These are phyloP conservation scores for Poecilia wingei DNA, from an alignment of 2,797 vertebrate genomes.

Conservation along the genomic window DNA sequence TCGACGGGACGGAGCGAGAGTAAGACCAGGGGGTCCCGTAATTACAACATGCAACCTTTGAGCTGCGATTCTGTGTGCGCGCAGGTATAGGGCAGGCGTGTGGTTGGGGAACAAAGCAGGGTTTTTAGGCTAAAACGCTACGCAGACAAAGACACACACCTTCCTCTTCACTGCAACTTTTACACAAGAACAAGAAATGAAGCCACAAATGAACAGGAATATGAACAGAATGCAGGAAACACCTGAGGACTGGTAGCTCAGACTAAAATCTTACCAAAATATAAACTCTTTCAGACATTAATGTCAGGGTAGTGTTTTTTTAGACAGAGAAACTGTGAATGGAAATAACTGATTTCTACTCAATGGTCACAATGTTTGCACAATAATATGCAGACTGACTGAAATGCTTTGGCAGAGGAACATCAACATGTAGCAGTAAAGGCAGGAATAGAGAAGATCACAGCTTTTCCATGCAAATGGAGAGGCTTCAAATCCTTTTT, in stretches of 20 bases:
- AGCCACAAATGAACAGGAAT: slow-evolving; percentile 33
- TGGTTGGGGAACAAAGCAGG: slow-evolving; percentile 82
- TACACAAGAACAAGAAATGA: slow-evolving; percentile 53
- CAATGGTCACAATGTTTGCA: not conserved
- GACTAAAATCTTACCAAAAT: not conserved
- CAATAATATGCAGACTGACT: not conserved
- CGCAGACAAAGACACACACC: slow-evolving; percentile 60
- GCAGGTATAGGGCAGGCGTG: slow-evolving; percentile 9
- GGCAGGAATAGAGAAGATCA: not conserved
- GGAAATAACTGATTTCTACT: not conserved
- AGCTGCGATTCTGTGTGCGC: slow-evolving; percentile 52
- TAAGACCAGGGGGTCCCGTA: slow-evolving; percentile 92
- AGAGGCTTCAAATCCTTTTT: not conserved
- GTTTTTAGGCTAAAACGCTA: slow-evolving; percentile 81
- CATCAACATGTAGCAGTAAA: not conserved
- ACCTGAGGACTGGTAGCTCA: not conserved
- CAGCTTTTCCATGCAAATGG: not conserved
- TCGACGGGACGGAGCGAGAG: slow-evolving; percentile 78
- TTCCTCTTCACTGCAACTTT: slow-evolving; percentile 68
- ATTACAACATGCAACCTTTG: slow-evolving; percentile 93
- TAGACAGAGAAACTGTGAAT: not conserved
- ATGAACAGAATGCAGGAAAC: slow-evolving; percentile 50
- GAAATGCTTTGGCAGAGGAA: not conserved
- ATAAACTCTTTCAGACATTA: not conserved
- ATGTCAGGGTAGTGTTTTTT: no score